phyloP scores from a whole-genome alignment of 2,113 vertebrate genomes.

The Brachionichthys hirsutus region DNA sequence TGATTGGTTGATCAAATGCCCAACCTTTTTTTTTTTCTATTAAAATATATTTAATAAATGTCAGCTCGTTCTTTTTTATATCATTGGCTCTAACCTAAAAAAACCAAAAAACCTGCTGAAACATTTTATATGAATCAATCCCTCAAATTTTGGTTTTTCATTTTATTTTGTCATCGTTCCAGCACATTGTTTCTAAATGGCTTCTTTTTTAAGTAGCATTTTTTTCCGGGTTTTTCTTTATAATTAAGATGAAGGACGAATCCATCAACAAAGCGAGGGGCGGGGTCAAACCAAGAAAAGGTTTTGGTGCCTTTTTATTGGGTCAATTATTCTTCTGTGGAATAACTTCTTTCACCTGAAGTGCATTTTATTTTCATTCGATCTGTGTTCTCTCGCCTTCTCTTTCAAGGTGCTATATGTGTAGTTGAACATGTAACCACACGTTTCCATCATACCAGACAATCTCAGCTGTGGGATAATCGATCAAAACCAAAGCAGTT shows the following conservation, averaged over 20 bases:
- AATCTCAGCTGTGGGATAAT: too few relatives aligned
- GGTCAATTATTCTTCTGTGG: conserved; percentile 23
- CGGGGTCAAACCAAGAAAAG: conserved; percentile 30
- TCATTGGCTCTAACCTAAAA: neutral
- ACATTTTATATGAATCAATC: too few relatives aligned
- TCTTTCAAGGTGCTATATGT: too few relatives aligned
- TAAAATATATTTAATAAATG: conserved; percentile 24
- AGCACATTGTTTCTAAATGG: too few relatives aligned
- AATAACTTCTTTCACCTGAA: conserved; percentile 21
- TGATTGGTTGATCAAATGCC: conserved; percentile 24
- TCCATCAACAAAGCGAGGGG: neutral
- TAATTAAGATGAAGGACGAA: neutral
- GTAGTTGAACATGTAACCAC: too few relatives aligned
- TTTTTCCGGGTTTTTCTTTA: neutral
- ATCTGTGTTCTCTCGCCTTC: too few relatives aligned
- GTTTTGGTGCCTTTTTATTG: conserved; percentile 43
- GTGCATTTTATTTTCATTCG: too few relatives aligned
- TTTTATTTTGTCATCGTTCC: too few relatives aligned
- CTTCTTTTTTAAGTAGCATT: neutral
- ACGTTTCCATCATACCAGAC: too few relatives aligned
- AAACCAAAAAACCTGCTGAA: neutral
- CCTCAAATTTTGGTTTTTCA: too few relatives aligned
- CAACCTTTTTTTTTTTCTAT: conserved; percentile 22
- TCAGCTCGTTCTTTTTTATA: neutral
- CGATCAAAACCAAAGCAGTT: too few relatives aligned